phyloP scores from a whole-genome alignment of 2,113 vertebrate genomes.

The Python bivittatus region DNA sequence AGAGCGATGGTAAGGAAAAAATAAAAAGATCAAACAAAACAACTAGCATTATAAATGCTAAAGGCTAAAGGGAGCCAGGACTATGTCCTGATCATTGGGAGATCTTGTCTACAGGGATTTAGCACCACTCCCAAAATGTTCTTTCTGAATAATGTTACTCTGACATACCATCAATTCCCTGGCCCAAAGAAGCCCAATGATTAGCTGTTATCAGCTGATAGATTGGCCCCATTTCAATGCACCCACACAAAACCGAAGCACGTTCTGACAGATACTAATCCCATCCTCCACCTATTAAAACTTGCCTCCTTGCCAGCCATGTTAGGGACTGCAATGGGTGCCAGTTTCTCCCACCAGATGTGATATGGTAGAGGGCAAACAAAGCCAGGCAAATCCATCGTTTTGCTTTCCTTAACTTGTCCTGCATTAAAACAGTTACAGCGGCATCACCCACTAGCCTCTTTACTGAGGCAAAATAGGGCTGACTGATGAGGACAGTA shows the following conservation, averaged over 20 bases:
- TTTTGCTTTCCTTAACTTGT: no score
- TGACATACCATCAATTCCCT: not conserved
- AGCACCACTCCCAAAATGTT: not conserved
- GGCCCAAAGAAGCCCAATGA: not conserved
- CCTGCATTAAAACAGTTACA: no score
- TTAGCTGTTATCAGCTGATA: not conserved
- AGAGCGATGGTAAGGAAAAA: no score
- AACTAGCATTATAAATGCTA: no score
- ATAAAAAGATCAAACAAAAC: no score
- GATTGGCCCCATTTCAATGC: not conserved
- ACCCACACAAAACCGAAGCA: not conserved
- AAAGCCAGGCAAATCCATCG: no score
- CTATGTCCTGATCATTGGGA: not conserved
- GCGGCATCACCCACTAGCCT: no score
- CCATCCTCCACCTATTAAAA: not conserved
- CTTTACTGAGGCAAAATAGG: no score
- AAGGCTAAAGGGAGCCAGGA: not conserved
- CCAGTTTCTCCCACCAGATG: no score
- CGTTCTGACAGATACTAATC: not conserved
- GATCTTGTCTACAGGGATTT: no score
- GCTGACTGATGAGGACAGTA: no score
- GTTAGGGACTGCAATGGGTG: not conserved
- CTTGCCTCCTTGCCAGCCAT: not conserved
- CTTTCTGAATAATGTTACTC: not conserved
- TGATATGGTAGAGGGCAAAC: no score